phyloP scores from a whole-genome alignment of 2,797 vertebrate species.

The Phrynocephalus guinanensis region DNA sequence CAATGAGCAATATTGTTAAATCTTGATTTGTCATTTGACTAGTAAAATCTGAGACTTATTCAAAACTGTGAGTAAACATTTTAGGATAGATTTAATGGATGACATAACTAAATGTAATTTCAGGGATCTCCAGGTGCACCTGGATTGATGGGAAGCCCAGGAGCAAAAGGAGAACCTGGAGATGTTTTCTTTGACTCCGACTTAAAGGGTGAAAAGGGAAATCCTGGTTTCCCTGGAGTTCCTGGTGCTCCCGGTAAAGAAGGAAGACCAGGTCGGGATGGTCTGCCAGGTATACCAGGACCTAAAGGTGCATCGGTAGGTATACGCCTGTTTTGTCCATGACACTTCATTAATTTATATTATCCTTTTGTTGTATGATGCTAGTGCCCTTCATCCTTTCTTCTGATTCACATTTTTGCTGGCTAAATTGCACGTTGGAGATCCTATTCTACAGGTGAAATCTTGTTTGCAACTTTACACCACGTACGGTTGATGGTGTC shows the following conservation, averaged over 20 bases:
- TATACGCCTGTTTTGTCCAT: constrained; percentile 38
- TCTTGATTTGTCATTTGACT: neutral
- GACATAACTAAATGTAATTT: constrained; percentile 51
- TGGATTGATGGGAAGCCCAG: constrained; percentile 89
- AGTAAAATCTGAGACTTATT: constrained; percentile 23
- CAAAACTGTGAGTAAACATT: no score
- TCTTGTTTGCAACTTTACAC: no score
- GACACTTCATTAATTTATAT: neutral
- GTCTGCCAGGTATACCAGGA: constrained; percentile 85
- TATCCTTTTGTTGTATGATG: neutral
- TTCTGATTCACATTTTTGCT: neutral
- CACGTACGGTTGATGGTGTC: no score
- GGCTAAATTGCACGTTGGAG: neutral
- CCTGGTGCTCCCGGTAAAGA: constrained; percentile 85
- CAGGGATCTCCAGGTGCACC: constrained; percentile 85
- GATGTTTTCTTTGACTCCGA: constrained; percentile 84
- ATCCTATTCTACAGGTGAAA: constrained; percentile 17
- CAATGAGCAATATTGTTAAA: neutral
- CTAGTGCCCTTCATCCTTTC: neutral
- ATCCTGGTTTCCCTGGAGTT: constrained; percentile 82
- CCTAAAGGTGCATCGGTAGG: constrained; percentile 90
- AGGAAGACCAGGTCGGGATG: constrained; percentile 88
- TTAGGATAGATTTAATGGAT: neutral
- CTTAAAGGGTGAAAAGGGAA: constrained; percentile 92
- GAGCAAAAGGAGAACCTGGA: constrained; percentile 93